phyloP scores from a whole-genome alignment of 2,888 invertebrate species.

The Coleophora deauratella region DNA sequence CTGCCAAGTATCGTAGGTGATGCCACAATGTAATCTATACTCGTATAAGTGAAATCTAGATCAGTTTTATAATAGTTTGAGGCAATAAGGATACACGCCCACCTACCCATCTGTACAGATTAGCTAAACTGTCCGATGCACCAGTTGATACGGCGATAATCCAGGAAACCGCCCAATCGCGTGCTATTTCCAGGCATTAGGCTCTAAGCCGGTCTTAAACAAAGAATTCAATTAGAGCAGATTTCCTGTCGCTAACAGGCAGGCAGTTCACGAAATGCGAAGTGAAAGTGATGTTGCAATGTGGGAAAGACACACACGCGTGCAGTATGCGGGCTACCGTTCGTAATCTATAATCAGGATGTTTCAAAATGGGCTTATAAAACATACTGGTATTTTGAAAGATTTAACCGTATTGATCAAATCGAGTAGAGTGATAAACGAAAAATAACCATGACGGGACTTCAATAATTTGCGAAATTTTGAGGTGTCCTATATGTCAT shows the following conservation, averaged over 20 bases:
- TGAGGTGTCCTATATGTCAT: no score
- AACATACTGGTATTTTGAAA: no score
- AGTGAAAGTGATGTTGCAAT: slow-evolving; percentile 67
- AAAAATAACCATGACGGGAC: no score
- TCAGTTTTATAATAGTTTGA: no score
- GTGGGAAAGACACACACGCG: slow-evolving; percentile 23
- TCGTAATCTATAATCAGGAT: slow-evolving; percentile 21
- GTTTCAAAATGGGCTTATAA: no score
- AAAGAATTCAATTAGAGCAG: slow-evolving; percentile 3
- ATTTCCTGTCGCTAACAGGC: slow-evolving; percentile 3
- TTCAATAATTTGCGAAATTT: no score
- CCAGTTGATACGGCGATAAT: slow-evolving; percentile 34
- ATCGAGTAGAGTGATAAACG: no score
- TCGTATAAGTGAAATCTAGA: no score
- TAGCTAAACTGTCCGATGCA: slow-evolving; percentile 24
- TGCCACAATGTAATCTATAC: no score
- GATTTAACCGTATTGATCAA: no score
- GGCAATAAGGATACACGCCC: slow-evolving; percentile 58
- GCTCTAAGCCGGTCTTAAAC: slow-evolving; percentile 1
- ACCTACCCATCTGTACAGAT: slow-evolving; percentile 24
- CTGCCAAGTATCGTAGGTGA: no score
- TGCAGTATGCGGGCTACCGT: slow-evolving; percentile 24
- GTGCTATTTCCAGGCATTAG: slow-evolving; percentile 5
- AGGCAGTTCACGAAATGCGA: slow-evolving; percentile 31
- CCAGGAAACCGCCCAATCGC: slow-evolving; percentile 26